Base-by-base conservation (phyloP, 2,113 vertebrate species). In the Amia ocellicauda region DNA sequence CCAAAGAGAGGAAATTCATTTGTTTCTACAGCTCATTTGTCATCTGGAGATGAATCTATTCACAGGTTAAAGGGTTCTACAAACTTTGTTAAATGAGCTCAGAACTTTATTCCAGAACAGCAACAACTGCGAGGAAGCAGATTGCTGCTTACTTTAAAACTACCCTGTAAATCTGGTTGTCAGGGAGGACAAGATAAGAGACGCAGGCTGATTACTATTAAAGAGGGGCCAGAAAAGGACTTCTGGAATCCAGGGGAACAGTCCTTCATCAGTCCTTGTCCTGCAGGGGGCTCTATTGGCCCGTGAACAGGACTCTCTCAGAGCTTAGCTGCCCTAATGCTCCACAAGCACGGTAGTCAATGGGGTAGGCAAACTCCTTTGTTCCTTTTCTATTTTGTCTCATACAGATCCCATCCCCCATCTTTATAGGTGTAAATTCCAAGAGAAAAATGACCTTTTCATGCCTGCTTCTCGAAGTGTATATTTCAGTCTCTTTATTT, bases 1-100 rank as follows among this genome's bases (percentile, higher is more conserved):
- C 45, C 45, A 5, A 47, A 47, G 45, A 4, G 31, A 36, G 16
- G 45, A 47, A 47, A 47, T 17, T n/a, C 3, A 47, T 17, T 16
- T 47, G 45, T 47, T 47, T 47, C 45, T 17, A 36, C 10, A n/a
- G 45, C 45, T 47, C n/a, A 47, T 47, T 47, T 47, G 14, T 47
- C 45, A 47, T 47, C 45, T 47, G 2, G n/a, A 47, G 45, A n/a
- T 47, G 14, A 4, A n/a, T 47, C 5, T 42, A 42, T 8, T 47
- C n/a, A 5, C 45, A 7, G 45, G 11, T 36, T 36, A 36, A 36
- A 36, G 11, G 31, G 31, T 36, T 36, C n/a, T n/a, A n/a, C n/a
- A n/a, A n/a, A n/a, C n/a, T 47, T 47, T 47, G 11, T n/a, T 47
- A 47, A 47, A 47, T 47, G 45, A 47, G 45, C 14, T 47, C 5